Conservation (phyloP, 1,140 invertebrate genomes). For the Drosophila pruinosa region DNA sequence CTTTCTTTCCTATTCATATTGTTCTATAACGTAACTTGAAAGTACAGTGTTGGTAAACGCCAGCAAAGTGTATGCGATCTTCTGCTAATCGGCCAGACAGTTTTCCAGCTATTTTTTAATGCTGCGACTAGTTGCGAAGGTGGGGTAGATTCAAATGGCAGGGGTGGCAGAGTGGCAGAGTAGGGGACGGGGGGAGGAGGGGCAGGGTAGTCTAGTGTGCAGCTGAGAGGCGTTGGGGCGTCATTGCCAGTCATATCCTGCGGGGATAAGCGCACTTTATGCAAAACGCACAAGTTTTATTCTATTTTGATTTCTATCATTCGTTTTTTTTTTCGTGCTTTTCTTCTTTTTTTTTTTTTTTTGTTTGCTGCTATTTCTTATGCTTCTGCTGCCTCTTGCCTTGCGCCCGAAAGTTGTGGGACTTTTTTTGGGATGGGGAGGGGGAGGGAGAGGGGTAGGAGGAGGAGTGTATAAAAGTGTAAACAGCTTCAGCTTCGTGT, state of each 20-base stretch:
- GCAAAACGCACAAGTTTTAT: constrained; percentile 77
- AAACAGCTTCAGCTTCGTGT: constrained; percentile 66
- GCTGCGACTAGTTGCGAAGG: no score
- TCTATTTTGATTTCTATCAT: constrained; percentile 39
- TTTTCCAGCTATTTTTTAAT: background rate
- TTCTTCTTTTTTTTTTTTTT: background rate
- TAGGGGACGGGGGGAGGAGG: background rate
- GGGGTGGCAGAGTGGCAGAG: background rate
- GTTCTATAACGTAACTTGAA: no score
- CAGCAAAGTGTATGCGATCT: background rate
- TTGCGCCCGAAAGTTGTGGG: constrained; percentile 2
- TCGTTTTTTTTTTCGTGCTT: constrained; percentile 21
- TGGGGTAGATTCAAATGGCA: background rate
- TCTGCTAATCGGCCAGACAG: background rate
- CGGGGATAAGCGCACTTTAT: constrained; percentile 78
- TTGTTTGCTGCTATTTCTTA: background rate
- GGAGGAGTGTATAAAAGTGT: constrained; percentile 50
- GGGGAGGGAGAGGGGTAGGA: background rate
- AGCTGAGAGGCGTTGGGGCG: constrained; percentile 43
- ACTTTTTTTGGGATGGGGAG: constrained; percentile 16
- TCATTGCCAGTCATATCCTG: constrained; percentile 78
- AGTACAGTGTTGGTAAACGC: background rate
- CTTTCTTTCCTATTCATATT: no score
- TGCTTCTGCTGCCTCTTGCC: background rate
- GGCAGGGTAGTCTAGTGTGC: background rate